Evolutionary conservation across 2,888 invertebrate genomes (phyloP), one percentile per base, ranked within the genome.

Genomic region (Venustoraphidia nigricollis): DNA sequence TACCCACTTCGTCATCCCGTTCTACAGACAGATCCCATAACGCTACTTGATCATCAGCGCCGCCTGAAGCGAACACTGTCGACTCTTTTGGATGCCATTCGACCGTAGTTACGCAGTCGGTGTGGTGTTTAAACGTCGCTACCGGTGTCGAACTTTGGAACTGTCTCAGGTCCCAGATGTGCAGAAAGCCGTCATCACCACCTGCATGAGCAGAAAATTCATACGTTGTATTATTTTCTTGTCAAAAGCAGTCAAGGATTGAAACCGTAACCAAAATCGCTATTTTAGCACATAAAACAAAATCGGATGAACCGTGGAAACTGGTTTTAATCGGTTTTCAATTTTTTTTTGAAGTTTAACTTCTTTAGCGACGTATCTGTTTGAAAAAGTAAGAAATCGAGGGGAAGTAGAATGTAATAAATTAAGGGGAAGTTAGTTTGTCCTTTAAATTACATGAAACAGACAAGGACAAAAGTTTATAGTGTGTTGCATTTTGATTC

Each of bases 21-120:
- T 95, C 95, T 1, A 93, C 83, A 0, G 91, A 84, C 55, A 98
- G 73, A 70, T 99, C 98, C 97, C 97, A 99, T 34, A 96, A 71
- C 0, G 93, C 90, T 36, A 97, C 83, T 68, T 96, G 96, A 69
- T 98, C 84, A 65, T 98, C 97, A 50, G 87, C 86, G 0, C 94
- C 94, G 3, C 80, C 86, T 0, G 94, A 91, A 2, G 94, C 94
- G 58, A 98, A 81, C 6, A 97, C 90, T 34, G 95, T 90, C 1
- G 86, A 79, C 64, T 99, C 98, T 3, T 75, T 75, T 53, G 92
- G 93, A 69, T 91, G 88, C 98, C 98, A 99, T 66, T 98, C 93
- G 6, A 98, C 84, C 0, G 95, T 93, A 0, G 94, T 96, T 47
- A 98, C 81, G 2, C 95, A 89, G 41, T 81, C 84, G 3, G 83